Percentiles rank a stretch among this genome's conserved stretches.
phyloP scores from a whole-genome alignment of 1,140 invertebrate genomes.

The Tribolium castaneum region DNA sequence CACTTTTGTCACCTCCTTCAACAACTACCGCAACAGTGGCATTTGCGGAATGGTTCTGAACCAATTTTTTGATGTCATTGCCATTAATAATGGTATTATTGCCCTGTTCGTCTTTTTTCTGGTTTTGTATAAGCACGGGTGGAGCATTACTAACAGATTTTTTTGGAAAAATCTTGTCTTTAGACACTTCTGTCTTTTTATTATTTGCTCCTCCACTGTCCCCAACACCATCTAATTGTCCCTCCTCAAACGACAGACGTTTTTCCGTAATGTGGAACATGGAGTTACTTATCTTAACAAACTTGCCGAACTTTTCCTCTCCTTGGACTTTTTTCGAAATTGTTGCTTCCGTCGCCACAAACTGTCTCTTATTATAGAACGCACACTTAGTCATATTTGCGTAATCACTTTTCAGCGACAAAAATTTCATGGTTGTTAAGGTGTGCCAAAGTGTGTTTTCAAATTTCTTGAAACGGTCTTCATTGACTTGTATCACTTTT shows the following conservation, averaged over 20 bases:
- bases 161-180: background rate
- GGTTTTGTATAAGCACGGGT: background rate
- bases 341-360: background rate
- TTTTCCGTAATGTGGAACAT: background rate
- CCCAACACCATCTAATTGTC: background rate
- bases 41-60: background rate
- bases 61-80: background rate
- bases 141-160: background rate
- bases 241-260: background rate
- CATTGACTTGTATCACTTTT: conserved; percentile 7
- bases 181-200: background rate
- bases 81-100: background rate
- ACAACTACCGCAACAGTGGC: background rate
- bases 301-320: background rate
- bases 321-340: background rate
- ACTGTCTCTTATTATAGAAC: conserved; percentile 21
- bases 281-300: background rate
- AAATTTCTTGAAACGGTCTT: conserved; percentile 19
- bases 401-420: background rate
- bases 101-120: background rate
- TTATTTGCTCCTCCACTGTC: background rate
- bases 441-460: conserved; percentile 2
- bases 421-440: background rate
- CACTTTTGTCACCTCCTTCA: background rate
- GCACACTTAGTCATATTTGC: conserved; percentile 1